phyloP scores from a whole-genome alignment of 2,888 invertebrate genomes.

The Sialis lutaria region DNA sequence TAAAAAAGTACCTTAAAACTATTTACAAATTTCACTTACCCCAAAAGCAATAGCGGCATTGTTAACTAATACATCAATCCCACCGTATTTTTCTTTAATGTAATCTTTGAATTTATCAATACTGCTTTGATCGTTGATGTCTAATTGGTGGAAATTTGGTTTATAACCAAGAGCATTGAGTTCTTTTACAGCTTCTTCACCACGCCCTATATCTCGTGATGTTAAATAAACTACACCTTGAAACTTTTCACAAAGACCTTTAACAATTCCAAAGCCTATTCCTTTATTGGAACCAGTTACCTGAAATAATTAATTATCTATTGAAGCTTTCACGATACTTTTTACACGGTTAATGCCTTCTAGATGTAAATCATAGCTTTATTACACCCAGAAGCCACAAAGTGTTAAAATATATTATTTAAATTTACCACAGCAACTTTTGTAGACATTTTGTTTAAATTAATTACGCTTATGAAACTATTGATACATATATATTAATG shows the following conservation, averaged over 20 bases:
- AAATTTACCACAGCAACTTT: too few relatives aligned
- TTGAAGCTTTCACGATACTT: too few relatives aligned
- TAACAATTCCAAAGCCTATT: slow-evolving; percentile 48
- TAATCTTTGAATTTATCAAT: slow-evolving; percentile 37
- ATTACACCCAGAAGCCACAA: too few relatives aligned
- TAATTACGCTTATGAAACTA: too few relatives aligned
- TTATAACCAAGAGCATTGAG: slow-evolving; percentile 34
- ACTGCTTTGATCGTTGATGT: slow-evolving; percentile 42
- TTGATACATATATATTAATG: too few relatives aligned
- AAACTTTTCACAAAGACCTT: slow-evolving; percentile 44
- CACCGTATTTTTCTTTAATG: slow-evolving; percentile 40
- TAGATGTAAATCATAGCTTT: too few relatives aligned
- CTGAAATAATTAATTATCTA: background rate
- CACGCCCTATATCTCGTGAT: slow-evolving; percentile 36
- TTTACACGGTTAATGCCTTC: too few relatives aligned
- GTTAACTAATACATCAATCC: slow-evolving; percentile 55
- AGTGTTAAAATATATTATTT: too few relatives aligned
- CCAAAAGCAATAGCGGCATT: slow-evolving; percentile 62
- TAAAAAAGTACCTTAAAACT: background rate
- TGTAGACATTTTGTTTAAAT: too few relatives aligned
- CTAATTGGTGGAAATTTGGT: slow-evolving; percentile 48
- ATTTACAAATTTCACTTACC: slow-evolving; percentile 11
- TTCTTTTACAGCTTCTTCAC: slow-evolving; percentile 36
- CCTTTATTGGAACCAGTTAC: slow-evolving; percentile 59
- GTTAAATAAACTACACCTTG: slow-evolving; percentile 54